Conservation (phyloP, 2,113 vertebrate genomes). For the Thinocorus orbignyianus region DNA sequence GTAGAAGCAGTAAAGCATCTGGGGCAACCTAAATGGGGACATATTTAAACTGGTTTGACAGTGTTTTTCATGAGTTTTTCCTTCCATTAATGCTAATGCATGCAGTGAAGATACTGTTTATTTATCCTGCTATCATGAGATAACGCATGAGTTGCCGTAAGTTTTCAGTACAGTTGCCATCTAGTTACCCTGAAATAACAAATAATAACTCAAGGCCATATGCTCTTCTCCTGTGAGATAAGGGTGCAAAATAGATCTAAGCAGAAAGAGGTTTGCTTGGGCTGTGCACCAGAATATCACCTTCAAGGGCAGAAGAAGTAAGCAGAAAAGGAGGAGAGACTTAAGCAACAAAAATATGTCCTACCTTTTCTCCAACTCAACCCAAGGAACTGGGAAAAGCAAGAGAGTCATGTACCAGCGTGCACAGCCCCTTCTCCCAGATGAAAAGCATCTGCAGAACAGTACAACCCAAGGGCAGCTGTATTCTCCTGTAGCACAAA, state of each 20-base stretch:
- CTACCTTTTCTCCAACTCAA: not conserved
- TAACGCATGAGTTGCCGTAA: constrained; percentile 22
- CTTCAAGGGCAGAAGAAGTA: not conserved
- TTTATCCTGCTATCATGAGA: constrained; percentile 14
- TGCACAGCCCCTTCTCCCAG: not conserved
- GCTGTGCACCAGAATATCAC: not conserved
- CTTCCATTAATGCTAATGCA: constrained; percentile 41
- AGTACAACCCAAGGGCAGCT: not conserved
- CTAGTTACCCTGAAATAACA: constrained; percentile 21
- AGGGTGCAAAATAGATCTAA: not conserved
- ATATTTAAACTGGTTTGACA: not conserved
- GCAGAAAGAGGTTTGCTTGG: not conserved
- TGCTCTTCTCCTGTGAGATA: not conserved
- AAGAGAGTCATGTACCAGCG: not conserved
- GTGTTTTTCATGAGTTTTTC: constrained; percentile 8
- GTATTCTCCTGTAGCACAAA: not conserved
- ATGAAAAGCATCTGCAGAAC: not conserved
- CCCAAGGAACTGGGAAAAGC: not conserved
- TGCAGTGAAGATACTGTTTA: not conserved
- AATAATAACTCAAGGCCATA: not conserved
- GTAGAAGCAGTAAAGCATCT: not conserved
- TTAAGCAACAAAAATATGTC: not conserved
- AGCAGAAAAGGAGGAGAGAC: not conserved
- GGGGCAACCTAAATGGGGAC: not conserved
- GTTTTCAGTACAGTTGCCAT: constrained; percentile 38